A percentile compares a stretch with the other conserved stretches of the same genome.
These are phyloP conservation scores for Calypte anna DNA, from an alignment of 2,113 vertebrate species.

Conservation along the genomic window DNA sequence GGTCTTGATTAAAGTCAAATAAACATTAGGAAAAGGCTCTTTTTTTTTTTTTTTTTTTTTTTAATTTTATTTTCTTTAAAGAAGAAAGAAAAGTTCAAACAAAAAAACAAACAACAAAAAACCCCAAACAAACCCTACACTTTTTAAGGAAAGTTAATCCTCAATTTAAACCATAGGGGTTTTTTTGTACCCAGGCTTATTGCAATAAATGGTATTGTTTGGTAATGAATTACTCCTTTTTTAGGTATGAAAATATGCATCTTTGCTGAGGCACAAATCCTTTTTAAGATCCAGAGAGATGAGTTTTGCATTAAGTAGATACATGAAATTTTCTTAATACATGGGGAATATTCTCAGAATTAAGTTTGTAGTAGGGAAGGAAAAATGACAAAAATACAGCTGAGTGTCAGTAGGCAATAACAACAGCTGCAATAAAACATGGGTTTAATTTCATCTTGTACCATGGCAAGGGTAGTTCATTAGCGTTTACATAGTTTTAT, in stretches of 20 bases:
- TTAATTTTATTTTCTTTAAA: too few species aligned
- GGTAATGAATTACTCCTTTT: background rate
- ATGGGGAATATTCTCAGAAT: background rate
- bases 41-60: background rate
- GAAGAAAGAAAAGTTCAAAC: too few species aligned
- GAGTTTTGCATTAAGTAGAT: background rate
- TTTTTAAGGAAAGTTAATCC: background rate
- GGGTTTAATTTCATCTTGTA: background rate
- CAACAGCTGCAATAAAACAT: background rate
- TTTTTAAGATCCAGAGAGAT: background rate
- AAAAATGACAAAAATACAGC: rapidly evolving
- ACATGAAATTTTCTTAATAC: background rate
- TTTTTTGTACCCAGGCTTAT: rapidly evolving
- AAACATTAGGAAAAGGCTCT: background rate
- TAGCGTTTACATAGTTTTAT: background rate
- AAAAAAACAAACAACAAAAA: background rate
- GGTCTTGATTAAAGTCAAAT: background rate
- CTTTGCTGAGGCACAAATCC: background rate
- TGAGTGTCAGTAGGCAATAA: background rate
- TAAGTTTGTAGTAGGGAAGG: background rate
- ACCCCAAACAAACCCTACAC: rapidly evolving
- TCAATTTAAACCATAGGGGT: rapidly evolving
- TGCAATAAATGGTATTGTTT: background rate
- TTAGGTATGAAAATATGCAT: background rate
- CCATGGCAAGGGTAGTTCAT: background rate